Percentiles rank a stretch among this genome's conserved stretches.
Evolutionary conservation across 2,888 invertebrate species (phyloP).

Genomic region (Arrhopalites spinosus): DNA sequence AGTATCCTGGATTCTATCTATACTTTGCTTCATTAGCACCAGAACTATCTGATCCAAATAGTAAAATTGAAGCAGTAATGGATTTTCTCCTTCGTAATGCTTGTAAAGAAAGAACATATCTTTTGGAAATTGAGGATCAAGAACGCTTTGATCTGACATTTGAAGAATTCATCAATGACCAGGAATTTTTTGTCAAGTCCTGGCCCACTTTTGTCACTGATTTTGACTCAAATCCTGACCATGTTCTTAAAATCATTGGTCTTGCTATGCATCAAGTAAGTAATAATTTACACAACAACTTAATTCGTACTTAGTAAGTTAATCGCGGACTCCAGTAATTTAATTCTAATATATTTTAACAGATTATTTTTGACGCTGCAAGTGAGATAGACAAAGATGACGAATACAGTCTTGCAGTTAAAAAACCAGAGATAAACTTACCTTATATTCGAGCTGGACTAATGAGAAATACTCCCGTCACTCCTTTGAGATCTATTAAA

Average conservation of each 20-base stretch:
- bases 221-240: constrained; percentile 33
- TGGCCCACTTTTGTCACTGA: constrained; percentile 46
- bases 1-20: constrained; percentile 45
- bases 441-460: constrained; percentile 43
- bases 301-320: background rate
- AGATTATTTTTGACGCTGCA: constrained; percentile 29
- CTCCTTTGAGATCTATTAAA: constrained; percentile 40
- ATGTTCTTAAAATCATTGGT: constrained; percentile 47
- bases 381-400: constrained; percentile 1
- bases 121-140: constrained; percentile 30
- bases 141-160: constrained; percentile 26
- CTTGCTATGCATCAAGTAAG: constrained; percentile 46
- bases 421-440: constrained; percentile 10
- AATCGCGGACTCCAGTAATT: no score
- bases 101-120: background rate
- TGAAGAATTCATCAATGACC: constrained; percentile 34
- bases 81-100: constrained; percentile 21
- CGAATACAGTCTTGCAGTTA: background rate
- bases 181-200: constrained; percentile 28
- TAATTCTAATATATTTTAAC: background rate
- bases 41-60: constrained; percentile 35
- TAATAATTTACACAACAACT: background rate
- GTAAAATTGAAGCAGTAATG: constrained; percentile 36
- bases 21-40: constrained; percentile 45
- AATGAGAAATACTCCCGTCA: constrained; percentile 38